Percentiles rank a stretch among this genome's conserved stretches.
Conservation (phyloP, 2,888 invertebrate genomes). For the Lapara coniferarum region DNA sequence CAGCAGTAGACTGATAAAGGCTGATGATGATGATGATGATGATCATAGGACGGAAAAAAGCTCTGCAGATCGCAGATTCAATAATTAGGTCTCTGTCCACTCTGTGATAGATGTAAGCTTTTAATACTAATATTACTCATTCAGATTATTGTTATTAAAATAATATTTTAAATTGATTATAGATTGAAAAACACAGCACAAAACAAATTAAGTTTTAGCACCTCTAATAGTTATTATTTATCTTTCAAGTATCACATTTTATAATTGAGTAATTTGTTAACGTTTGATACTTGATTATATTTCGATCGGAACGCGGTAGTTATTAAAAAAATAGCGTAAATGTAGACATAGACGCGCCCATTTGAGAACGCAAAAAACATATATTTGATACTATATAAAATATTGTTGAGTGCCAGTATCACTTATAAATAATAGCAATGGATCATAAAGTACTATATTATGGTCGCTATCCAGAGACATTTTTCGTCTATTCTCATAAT, state of each 20-base stretch:
- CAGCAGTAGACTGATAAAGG: too few relatives aligned
- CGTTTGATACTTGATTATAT: constrained; percentile 10
- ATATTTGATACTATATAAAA: too few relatives aligned
- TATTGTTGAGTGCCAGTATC: too few relatives aligned
- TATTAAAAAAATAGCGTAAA: background rate
- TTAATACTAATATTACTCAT: background rate
- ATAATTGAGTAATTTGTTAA: constrained; percentile 16
- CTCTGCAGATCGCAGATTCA: too few relatives aligned
- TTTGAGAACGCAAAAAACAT: too few relatives aligned
- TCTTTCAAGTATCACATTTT: constrained; percentile 7
- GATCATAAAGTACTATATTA: background rate
- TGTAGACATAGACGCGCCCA: background rate
- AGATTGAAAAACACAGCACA: background rate
- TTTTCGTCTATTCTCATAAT: too few relatives aligned
- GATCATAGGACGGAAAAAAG: too few relatives aligned
- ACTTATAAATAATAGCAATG: too few relatives aligned
- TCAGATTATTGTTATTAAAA: constrained; percentile 2
- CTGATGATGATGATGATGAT: too few relatives aligned
- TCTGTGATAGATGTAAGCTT: background rate
- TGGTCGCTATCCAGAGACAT: too few relatives aligned
- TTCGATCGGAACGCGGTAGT: constrained; percentile 14
- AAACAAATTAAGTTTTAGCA: constrained; percentile 10
- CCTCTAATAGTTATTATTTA: constrained; percentile 12
- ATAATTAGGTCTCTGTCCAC: too few relatives aligned
- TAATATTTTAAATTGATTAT: constrained; percentile 2